Base-by-base conservation (phyloP, 1,140 invertebrate species). In the Pentalonia nigronervosa region DNA sequence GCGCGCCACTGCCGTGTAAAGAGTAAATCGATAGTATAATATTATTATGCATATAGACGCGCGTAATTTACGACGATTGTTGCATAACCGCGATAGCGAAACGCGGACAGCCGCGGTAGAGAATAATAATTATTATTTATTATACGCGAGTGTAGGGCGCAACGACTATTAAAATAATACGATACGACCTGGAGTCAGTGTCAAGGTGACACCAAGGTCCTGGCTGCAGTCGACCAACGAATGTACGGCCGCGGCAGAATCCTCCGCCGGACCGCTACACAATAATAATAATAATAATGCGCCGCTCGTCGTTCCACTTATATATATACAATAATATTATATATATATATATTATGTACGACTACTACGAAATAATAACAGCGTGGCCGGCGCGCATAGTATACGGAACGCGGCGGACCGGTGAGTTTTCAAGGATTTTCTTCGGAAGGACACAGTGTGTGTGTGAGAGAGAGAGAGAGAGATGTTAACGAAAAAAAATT, bases 181-280 rank as follows among this genome's bases (percentile, higher is more conserved):
- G 23, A 7, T 21, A 20, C 25, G 7, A 45, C 34, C 48, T n/a
- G 53, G 41, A 83, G 84, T 93, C 91, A 93, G 91, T 93, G 91
- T 93, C 91, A 93, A 93, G 91, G 91, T 93, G 91, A 93, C 81
- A 56, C 48, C 91, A 83, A 93, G 76, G 91, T 83, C 76, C 48
- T 81, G 41, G n/a, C 23, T 7, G 67, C 90, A 11, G 76, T 36
- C 41, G 84, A 30, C 41, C 11, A 7, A 60, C 25, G 21, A 53
- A 21, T 53, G 1, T 7, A 9, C 89, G 60, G 47, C 90, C 14
- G n/a, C 91, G n/a, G 91, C 91, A 84, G 91, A 93, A 84, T 83
- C 91, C 47, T 14, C 34, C 76, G 36, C 7, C 76, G n/a, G 47
- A 93, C 91, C 90, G 67, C 91, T 81, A 81, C 48, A 88, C 14